phyloP scores from a whole-genome alignment of 2,888 invertebrate genomes.

The Rambutsinella grinnellia region DNA sequence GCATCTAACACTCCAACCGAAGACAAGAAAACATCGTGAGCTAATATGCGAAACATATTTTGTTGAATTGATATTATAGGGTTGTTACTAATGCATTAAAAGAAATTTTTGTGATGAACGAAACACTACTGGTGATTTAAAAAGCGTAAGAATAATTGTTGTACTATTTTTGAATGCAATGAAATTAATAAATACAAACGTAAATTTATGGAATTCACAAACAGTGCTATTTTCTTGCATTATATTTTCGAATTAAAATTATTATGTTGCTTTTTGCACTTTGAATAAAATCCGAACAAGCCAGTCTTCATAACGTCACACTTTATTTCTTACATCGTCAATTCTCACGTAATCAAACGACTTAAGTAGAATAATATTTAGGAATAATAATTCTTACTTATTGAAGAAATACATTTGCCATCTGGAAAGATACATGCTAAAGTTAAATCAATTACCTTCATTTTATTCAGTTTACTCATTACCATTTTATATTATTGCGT shows the following conservation, averaged over 20 bases:
- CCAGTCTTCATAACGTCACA: too few species aligned
- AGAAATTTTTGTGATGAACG: conserved; percentile 24
- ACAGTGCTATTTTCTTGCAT: neutral
- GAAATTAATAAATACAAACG: neutral
- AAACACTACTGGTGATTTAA: conserved; percentile 41
- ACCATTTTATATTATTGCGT: too few species aligned
- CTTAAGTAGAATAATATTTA: too few species aligned
- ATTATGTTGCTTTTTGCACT: neutral
- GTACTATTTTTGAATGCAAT: neutral
- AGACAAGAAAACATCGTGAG: conserved; percentile 22
- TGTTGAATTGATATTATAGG: neutral
- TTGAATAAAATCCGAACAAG: neutral
- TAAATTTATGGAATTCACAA: neutral
- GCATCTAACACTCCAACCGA: neutral
- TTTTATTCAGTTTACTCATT: too few species aligned
- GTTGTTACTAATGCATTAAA: neutral
- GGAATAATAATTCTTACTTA: too few species aligned
- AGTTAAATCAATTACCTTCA: too few species aligned
- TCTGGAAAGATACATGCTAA: too few species aligned
- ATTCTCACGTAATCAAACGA: too few species aligned
- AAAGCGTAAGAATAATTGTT: neutral
- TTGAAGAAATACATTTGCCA: too few species aligned
- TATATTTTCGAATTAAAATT: neutral
- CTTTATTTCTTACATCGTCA: too few species aligned
- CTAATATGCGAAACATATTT: neutral